Percentiles rank a stretch among this genome's conserved stretches.
Evolutionary conservation across 1,140 invertebrate species (phyloP).

Genomic region (Adoxophyes honmai): DNA sequence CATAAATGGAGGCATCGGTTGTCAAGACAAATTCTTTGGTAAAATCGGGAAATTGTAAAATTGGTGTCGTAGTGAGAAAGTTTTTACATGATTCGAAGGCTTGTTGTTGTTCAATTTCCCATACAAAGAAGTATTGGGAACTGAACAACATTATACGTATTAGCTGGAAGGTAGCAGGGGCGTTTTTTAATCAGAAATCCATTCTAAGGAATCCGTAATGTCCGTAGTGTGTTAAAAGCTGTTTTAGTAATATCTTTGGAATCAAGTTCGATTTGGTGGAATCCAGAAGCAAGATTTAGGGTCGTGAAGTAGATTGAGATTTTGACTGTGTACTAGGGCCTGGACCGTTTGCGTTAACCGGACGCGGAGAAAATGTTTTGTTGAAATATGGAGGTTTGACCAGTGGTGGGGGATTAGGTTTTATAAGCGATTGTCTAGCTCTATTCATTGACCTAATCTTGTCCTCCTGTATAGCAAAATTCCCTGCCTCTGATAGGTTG

Average conservation of each 20-base stretch:
- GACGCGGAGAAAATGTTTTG: neutral
- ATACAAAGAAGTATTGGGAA: neutral
- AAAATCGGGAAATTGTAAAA: constrained; percentile 9
- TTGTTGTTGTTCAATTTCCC: neutral
- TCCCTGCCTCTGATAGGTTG: constrained; percentile 9
- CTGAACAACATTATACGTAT: neutral
- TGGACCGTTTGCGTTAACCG: too few species aligned
- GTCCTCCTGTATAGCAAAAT: constrained; percentile 20
- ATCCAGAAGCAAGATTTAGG: constrained; percentile 2
- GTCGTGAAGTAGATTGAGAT: too few species aligned
- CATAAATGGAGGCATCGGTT: neutral
- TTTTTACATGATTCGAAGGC: constrained; percentile 1
- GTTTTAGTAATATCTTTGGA: neutral
- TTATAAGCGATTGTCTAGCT: constrained; percentile 10
- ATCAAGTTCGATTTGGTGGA: neutral
- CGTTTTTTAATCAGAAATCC: neutral
- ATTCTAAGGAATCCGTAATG: neutral
- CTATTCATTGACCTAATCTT: constrained; percentile 21
- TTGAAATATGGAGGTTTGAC: neutral
- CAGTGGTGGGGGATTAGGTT: neutral
- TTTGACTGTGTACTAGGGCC: too few species aligned
- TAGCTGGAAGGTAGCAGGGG: neutral
- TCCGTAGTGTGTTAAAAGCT: neutral
- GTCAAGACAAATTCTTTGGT: neutral
- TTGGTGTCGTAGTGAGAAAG: neutral